Conservation (phyloP, 2,797 vertebrate genomes). For the Melanotaenia trifasciata region DNA sequence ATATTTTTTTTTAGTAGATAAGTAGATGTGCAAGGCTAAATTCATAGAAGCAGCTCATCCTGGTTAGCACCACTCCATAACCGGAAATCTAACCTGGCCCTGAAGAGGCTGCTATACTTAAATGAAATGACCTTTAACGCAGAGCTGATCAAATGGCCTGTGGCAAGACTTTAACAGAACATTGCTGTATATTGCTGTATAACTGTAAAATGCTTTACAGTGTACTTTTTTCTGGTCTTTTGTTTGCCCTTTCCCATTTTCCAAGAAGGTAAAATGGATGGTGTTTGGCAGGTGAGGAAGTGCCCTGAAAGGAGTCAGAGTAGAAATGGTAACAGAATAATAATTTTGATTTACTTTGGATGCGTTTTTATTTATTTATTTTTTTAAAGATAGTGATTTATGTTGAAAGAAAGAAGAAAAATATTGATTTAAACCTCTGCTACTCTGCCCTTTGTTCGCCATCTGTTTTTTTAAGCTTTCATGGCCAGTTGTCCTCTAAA, state of each 20-base stretch:
- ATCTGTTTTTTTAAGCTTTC: slow-evolving; percentile 48
- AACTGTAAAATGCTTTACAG: slow-evolving; percentile 75
- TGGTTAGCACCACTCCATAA: slow-evolving; percentile 49
- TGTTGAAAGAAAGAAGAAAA: slow-evolving; percentile 22
- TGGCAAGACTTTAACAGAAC: slow-evolving; percentile 74
- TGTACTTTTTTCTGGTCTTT: slow-evolving; percentile 62
- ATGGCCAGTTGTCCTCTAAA: slow-evolving; percentile 70
- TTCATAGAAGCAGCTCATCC: slow-evolving; percentile 57
- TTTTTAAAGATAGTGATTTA: slow-evolving; percentile 30
- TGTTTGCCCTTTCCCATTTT: slow-evolving; percentile 75
- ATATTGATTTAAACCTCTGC: slow-evolving; percentile 53
- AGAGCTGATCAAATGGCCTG: slow-evolving; percentile 78
- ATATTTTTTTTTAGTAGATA: slow-evolving; percentile 29
- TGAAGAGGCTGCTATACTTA: slow-evolving; percentile 64
- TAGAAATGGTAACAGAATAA: slow-evolving; percentile 47
- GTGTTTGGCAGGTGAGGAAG: slow-evolving; percentile 60
- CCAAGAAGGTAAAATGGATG: slow-evolving; percentile 49
- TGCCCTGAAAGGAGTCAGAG: slow-evolving; percentile 31
- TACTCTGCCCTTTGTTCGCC: slow-evolving; percentile 47
- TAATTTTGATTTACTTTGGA: slow-evolving; percentile 40
- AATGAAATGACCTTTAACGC: slow-evolving; percentile 81
- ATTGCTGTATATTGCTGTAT: slow-evolving; percentile 5
- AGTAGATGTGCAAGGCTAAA: slow-evolving; percentile 43
- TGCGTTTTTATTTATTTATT: slow-evolving; percentile 34
- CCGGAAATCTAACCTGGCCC: slow-evolving; percentile 40